Conservation (phyloP, 2,113 vertebrate genomes). For the Centropus bengalensis region DNA sequence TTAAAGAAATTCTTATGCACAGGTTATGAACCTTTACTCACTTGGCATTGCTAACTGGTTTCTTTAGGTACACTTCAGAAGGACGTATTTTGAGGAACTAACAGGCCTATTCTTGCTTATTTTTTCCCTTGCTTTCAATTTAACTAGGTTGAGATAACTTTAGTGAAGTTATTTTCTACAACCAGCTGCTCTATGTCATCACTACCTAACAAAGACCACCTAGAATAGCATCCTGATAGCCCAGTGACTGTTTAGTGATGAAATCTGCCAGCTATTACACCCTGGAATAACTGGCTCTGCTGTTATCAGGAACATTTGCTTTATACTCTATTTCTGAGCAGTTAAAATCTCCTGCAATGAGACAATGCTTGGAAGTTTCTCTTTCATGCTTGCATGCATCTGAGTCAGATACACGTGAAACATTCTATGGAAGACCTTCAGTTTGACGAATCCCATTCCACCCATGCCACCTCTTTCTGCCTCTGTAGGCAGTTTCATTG, state of each 20-base stretch:
- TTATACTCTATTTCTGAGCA: slow-evolving; percentile 16
- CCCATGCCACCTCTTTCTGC: background rate
- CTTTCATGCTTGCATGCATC: background rate
- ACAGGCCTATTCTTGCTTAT: background rate
- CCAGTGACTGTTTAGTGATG: slow-evolving; percentile 33
- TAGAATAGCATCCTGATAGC: slow-evolving; percentile 50
- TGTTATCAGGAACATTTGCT: background rate
- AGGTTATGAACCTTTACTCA: background rate
- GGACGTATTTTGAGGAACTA: background rate
- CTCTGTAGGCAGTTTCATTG: background rate
- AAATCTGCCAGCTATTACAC: slow-evolving; percentile 36
- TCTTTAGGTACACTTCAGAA: background rate
- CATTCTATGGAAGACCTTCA: background rate
- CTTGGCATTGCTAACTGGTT: background rate
- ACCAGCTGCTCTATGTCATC: slow-evolving; percentile 62
- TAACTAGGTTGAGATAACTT: slow-evolving; percentile 42
- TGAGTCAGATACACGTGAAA: background rate
- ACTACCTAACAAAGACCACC: slow-evolving; percentile 53
- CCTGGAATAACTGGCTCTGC: slow-evolving; percentile 40
- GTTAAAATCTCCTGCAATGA: background rate
- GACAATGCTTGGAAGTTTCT: background rate
- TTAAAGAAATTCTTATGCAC: background rate
- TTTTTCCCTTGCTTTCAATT: slow-evolving; percentile 18
- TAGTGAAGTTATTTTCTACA: slow-evolving; percentile 63
- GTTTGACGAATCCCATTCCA: background rate